phyloP scores from a whole-genome alignment of 2,888 invertebrate species.

The Acronicta leporina region DNA sequence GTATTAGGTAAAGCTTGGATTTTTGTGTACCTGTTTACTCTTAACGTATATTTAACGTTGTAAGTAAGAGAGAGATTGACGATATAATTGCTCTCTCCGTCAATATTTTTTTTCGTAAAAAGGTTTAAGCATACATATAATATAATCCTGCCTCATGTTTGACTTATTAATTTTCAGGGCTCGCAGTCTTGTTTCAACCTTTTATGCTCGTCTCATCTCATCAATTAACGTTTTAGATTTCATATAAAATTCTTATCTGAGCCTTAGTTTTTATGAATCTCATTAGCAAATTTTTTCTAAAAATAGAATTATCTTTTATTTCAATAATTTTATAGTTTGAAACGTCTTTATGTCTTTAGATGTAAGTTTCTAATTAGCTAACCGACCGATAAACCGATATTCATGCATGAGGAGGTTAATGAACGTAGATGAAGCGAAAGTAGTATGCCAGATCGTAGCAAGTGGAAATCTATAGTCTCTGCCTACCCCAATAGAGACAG shows the following conservation, averaged over 20 bases:
- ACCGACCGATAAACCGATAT: too few relatives aligned
- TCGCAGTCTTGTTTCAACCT: neutral
- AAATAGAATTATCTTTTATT: neutral
- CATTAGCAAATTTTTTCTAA: neutral
- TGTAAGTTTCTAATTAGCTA: too few relatives aligned
- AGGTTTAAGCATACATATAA: neutral
- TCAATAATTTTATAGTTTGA: neutral
- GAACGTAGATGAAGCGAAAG: too few relatives aligned
- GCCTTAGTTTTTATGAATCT: neutral
- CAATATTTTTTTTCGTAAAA: constrained; percentile 22
- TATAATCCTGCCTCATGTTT: neutral
- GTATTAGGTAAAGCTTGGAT: neutral
- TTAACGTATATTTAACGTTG: constrained; percentile 2
- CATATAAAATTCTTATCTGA: constrained; percentile 1
- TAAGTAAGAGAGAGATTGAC: neutral
- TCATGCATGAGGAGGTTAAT: too few relatives aligned
- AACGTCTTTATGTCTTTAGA: neutral
- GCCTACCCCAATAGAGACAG: too few relatives aligned
- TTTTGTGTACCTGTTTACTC: constrained; percentile 4
- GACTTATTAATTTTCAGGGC: neutral
- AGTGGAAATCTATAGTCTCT: too few relatives aligned
- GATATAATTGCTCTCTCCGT: constrained; percentile 14
- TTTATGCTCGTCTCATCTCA: neutral
- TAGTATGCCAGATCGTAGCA: too few relatives aligned
- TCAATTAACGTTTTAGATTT: neutral